Conservation (phyloP, 2,888 invertebrate species). For the Acrobasis consociella region DNA sequence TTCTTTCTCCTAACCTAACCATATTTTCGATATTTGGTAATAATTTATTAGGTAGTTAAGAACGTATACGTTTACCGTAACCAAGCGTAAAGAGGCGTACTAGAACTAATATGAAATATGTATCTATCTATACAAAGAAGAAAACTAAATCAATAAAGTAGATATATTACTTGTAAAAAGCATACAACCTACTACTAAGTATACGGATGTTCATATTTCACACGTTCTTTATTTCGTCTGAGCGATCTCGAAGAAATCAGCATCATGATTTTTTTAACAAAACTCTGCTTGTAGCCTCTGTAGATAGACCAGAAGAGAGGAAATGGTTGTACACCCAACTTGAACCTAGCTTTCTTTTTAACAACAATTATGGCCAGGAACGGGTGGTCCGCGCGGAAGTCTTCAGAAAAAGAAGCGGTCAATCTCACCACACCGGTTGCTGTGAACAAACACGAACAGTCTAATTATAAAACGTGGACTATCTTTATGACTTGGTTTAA, state of each 20-base stretch:
- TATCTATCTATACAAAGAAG: too few species aligned
- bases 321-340: conserved; percentile 10
- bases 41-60: too few species aligned
- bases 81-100: too few species aligned
- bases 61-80: too few species aligned
- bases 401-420: background rate
- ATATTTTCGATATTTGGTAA: too few species aligned
- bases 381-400: conserved; percentile 24
- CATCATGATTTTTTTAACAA: background rate
- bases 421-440: background rate
- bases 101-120: too few species aligned
- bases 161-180: background rate
- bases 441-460: conserved; percentile 18
- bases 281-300: conserved; percentile 13
- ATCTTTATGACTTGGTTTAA: too few species aligned
- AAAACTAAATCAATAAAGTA: background rate
- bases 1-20: too few species aligned
- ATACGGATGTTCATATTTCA: background rate
- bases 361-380: conserved; percentile 23
- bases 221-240: conserved; percentile 1
- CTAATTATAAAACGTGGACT: too few species aligned
- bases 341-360: conserved; percentile 21
- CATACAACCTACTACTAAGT: background rate
- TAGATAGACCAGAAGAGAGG: conserved; percentile 23
- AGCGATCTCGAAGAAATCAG: background rate